These are phyloP conservation scores for Myiagra hebetior DNA, from an alignment of 2,113 vertebrate species.

Conservation along the genomic window DNA sequence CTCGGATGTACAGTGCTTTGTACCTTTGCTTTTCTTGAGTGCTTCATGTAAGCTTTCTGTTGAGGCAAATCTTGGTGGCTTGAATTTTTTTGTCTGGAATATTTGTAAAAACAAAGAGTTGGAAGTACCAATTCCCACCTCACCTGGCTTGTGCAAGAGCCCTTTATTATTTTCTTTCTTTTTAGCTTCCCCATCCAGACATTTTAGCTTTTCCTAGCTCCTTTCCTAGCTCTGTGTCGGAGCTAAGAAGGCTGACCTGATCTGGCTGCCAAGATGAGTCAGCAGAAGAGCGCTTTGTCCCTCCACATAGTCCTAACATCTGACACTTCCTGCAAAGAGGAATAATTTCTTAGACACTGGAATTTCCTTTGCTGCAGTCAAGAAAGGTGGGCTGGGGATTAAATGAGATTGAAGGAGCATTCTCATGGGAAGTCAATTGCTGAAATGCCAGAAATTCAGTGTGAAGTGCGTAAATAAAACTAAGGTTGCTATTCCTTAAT, in stretches of 20 bases:
- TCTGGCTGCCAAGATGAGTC: neutral
- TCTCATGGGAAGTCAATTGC: neutral
- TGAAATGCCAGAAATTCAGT: neutral
- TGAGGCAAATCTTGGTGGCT: neutral
- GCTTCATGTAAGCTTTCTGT: neutral
- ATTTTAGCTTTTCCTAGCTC: neutral
- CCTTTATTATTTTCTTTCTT: neutral
- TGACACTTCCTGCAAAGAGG: neutral
- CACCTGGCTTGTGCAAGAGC: neutral
- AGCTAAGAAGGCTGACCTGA: neutral
- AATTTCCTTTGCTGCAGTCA: slow-evolving; percentile 32
- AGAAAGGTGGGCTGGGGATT: neutral
- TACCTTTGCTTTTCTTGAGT: neutral
- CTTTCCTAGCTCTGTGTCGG: neutral
- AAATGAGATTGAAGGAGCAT: neutral
- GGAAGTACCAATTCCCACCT: neutral
- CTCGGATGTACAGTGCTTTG: neutral
- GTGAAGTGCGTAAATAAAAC: neutral
- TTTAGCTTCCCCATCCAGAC: neutral
- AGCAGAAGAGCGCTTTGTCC: neutral
- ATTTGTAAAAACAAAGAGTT: neutral
- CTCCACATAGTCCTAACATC: neutral
- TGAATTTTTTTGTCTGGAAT: neutral
- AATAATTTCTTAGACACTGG: neutral
- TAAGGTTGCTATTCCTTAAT: neutral